Percentiles rank a stretch among this genome's conserved stretches.
phyloP scores from a whole-genome alignment of 2,113 vertebrate species.

The Grantiella picta region DNA sequence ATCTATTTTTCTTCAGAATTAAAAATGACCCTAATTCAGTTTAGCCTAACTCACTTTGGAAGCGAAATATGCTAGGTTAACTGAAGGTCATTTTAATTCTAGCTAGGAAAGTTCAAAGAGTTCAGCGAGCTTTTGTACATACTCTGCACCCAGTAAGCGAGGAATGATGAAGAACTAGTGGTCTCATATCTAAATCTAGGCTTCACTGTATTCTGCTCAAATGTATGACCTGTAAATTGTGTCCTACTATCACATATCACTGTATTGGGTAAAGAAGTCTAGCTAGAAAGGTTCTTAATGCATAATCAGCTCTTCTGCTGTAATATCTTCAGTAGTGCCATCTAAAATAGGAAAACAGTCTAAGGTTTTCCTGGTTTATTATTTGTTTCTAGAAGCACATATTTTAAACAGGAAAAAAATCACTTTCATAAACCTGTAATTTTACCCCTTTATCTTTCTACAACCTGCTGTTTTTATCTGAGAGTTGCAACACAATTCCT shows the following conservation, averaged over 20 bases:
- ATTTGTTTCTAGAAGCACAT: background rate
- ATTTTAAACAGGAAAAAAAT: background rate
- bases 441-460: background rate
- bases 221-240: background rate
- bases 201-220: background rate
- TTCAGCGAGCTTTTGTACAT: background rate
- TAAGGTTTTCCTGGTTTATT: background rate
- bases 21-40: conserved; percentile 33
- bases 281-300: background rate
- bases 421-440: background rate
- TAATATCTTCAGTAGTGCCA: background rate
- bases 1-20: conserved; percentile 27
- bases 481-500: background rate
- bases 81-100: background rate
- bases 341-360: background rate
- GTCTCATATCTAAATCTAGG: background rate
- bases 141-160: background rate
- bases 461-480: background rate
- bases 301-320: background rate
- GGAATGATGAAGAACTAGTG: background rate
- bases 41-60: background rate
- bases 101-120: background rate
- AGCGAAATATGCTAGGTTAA: background rate
- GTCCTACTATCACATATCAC: background rate
- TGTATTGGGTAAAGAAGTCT: background rate